Percentiles rank a stretch among this genome's conserved stretches.
phyloP scores from a whole-genome alignment of 2,113 vertebrate species.

The Scomber colias region DNA sequence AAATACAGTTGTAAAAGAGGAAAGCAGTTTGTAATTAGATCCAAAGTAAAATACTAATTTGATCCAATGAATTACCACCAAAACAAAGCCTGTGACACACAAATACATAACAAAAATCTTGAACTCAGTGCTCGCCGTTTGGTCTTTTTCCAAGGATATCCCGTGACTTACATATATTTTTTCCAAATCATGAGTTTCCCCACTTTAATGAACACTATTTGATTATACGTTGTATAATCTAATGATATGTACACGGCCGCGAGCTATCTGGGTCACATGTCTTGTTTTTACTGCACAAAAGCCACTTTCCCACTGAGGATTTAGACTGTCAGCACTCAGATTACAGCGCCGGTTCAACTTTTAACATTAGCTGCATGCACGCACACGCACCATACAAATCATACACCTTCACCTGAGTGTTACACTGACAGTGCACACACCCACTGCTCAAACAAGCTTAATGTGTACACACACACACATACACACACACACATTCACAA shows the following conservation, averaged over 20 bases:
- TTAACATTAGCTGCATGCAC: constrained; percentile 54
- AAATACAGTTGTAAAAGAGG: no score
- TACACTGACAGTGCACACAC: constrained; percentile 24
- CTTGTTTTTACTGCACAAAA: constrained; percentile 54
- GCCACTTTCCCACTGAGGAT: constrained; percentile 56
- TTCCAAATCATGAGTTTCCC: constrained; percentile 25
- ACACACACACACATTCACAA: constrained; percentile 17
- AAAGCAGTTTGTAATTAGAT: not conserved
- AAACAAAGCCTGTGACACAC: not conserved
- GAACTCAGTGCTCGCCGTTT: constrained; percentile 11
- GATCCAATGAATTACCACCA: constrained; percentile 4
- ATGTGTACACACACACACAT: constrained; percentile 21
- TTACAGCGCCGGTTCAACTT: constrained; percentile 61
- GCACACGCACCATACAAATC: constrained; percentile 32
- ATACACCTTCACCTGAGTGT: constrained; percentile 42
- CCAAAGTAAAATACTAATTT: not conserved
- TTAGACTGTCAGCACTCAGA: constrained; percentile 64
- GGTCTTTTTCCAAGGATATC: constrained; percentile 28
- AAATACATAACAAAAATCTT: not conserved
- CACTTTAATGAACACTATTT: constrained; percentile 43
- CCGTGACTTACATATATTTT: constrained; percentile 8
- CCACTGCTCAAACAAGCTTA: constrained; percentile 50
- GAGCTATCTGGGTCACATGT: constrained; percentile 41
- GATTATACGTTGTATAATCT: constrained; percentile 55
- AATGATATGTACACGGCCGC: constrained; percentile 53